Percentiles rank a stretch among this genome's conserved stretches.
Conservation (phyloP, 2,888 invertebrate genomes). For the Andrena bicolor region DNA sequence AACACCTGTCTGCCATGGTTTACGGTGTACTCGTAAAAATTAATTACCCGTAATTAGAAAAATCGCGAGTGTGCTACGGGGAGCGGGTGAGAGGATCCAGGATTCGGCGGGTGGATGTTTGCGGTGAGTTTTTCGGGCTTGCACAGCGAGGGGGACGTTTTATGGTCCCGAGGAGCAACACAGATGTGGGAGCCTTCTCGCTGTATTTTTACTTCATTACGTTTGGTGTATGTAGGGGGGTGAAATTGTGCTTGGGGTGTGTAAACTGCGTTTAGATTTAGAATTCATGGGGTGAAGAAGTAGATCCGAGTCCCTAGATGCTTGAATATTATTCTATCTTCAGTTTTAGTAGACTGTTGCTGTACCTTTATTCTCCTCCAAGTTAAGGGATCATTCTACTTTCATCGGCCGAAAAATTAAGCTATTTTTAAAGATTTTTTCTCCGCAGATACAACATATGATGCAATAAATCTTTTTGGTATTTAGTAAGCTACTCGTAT, state of each 20-base stretch:
- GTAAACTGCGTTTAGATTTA: neutral
- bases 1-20: slow-evolving; percentile 80
- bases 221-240: neutral
- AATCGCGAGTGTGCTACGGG: slow-evolving; percentile 60
- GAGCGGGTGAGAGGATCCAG: neutral
- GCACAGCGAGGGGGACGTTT: slow-evolving; percentile 5
- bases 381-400: too few relatives aligned
- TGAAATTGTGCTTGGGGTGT: neutral
- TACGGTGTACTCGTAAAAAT: slow-evolving; percentile 80
- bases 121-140: slow-evolving; percentile 16
- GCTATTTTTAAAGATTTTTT: too few relatives aligned
- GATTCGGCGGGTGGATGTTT: neutral
- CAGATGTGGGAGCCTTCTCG: neutral
- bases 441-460: too few relatives aligned
- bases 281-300: neutral
- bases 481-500: too few relatives aligned
- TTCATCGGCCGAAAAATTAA: too few relatives aligned
- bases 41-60: slow-evolving; percentile 81
- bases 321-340: too few relatives aligned
- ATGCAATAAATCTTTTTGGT: too few relatives aligned
- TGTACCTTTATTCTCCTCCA: too few relatives aligned
- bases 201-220: slow-evolving; percentile 13
- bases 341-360: too few relatives aligned
- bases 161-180: slow-evolving; percentile 16
- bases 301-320: too few relatives aligned